Percentiles rank a stretch among this genome's conserved stretches.
phyloP scores from a whole-genome alignment of 2,888 invertebrate species.

The Limnephilus lunatus region DNA sequence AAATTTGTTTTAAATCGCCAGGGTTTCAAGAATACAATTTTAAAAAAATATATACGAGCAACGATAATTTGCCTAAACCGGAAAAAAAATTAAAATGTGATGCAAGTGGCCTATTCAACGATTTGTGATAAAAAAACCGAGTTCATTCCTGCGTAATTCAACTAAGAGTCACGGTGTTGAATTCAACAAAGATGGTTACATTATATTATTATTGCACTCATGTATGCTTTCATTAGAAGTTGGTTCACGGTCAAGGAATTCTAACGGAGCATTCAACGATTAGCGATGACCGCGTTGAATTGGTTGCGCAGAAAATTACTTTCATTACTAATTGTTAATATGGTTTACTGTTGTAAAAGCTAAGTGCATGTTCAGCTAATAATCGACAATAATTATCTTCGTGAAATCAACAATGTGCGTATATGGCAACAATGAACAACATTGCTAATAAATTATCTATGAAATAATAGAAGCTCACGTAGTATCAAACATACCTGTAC shows the following conservation, averaged over 20 bases:
- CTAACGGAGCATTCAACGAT: slow-evolving; percentile 10
- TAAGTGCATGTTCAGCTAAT: background rate
- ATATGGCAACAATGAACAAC: background rate
- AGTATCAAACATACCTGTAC: too few relatives aligned
- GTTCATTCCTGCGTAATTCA: slow-evolving; percentile 20
- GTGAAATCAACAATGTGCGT: background rate
- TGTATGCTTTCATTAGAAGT: slow-evolving; percentile 10
- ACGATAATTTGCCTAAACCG: too few relatives aligned
- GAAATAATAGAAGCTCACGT: too few relatives aligned
- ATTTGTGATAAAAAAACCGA: too few relatives aligned
- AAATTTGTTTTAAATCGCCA: too few relatives aligned
- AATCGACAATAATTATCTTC: background rate
- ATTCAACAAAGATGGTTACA: background rate
- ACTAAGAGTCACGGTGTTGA: background rate
- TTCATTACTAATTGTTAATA: background rate
- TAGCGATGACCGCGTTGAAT: slow-evolving; percentile 23
- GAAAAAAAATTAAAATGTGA: too few relatives aligned
- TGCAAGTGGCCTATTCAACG: too few relatives aligned
- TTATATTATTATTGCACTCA: background rate
- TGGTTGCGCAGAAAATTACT: slow-evolving; percentile 19
- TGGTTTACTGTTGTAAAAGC: background rate
- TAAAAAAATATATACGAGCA: too few relatives aligned
- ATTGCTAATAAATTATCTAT: too few relatives aligned
- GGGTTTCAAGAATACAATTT: too few relatives aligned
- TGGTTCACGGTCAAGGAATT: slow-evolving; percentile 31